These are phyloP conservation scores for Eptatretus burgeri DNA, from an alignment of 2,113 vertebrate species.

Conservation along the genomic window DNA sequence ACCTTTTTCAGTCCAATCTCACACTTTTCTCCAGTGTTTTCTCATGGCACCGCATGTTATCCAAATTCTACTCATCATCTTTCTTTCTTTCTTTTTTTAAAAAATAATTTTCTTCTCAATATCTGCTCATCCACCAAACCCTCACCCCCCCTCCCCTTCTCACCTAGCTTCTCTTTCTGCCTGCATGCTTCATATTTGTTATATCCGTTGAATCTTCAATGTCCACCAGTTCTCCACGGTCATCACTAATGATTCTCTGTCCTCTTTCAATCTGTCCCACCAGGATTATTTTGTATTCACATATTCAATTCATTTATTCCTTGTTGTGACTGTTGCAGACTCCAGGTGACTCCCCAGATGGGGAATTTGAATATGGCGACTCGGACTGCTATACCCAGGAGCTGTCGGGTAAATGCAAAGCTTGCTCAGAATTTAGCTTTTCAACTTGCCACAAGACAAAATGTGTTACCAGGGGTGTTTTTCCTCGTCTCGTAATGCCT, in stretches of 20 bases:
- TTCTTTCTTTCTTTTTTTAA: no score
- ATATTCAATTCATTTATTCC: no score
- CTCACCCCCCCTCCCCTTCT: no score
- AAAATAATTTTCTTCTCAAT: no score
- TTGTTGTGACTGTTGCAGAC: constrained; percentile 22
- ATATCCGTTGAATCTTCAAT: no score
- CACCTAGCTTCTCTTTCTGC: no score
- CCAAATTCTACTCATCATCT: no score
- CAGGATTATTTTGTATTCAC: no score
- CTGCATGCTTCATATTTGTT: no score
- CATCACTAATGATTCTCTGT: background rate
- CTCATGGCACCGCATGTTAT: no score
- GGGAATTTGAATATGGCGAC: constrained; percentile 83
- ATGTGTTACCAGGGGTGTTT: background rate
- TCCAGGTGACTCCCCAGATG: constrained; percentile 54
- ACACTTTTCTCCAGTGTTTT: no score
- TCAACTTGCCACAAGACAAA: background rate
- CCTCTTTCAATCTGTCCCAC: background rate
- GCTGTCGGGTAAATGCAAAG: constrained; percentile 37
- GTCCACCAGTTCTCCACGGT: background rate
- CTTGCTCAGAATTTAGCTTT: background rate
- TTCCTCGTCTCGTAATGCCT: constrained; percentile 3
- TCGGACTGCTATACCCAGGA: constrained; percentile 71
- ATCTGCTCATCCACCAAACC: no score
- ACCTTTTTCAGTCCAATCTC: background rate